Evolutionary conservation across 1,140 invertebrate genomes (phyloP).

Genomic region (Papilio aristodemus): DNA sequence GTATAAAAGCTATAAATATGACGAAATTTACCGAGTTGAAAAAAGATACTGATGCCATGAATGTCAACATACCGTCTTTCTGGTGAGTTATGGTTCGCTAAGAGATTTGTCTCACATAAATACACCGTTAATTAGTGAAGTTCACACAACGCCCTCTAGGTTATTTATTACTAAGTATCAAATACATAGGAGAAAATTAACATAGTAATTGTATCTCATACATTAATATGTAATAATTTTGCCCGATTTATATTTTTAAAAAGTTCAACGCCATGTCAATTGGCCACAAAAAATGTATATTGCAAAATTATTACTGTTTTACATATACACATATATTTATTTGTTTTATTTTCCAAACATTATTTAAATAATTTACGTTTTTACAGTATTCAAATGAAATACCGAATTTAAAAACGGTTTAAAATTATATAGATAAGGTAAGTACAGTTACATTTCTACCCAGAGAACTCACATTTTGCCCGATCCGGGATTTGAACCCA

Average conservation of each 20-base stretch:
- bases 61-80: background rate
- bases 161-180: background rate
- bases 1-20: no score
- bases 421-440: no score
- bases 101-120: background rate
- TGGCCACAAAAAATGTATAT: background rate
- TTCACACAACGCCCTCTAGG: background rate
- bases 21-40: no score
- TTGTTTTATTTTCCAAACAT: no score
- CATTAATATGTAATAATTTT: background rate
- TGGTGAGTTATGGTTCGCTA: background rate
- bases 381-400: no score
- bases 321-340: no score
- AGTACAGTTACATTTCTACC: no score
- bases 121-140: background rate
- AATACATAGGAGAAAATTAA: background rate
- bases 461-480: no score
- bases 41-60: no score
- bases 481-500: no score
- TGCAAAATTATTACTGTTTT: background rate
- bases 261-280: background rate
- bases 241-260: background rate
- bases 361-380: no score
- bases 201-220: conserved; percentile 7
- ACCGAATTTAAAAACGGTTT: no score